phyloP scores from a whole-genome alignment of 2,113 vertebrate genomes.

The Pteropus alecto region DNA sequence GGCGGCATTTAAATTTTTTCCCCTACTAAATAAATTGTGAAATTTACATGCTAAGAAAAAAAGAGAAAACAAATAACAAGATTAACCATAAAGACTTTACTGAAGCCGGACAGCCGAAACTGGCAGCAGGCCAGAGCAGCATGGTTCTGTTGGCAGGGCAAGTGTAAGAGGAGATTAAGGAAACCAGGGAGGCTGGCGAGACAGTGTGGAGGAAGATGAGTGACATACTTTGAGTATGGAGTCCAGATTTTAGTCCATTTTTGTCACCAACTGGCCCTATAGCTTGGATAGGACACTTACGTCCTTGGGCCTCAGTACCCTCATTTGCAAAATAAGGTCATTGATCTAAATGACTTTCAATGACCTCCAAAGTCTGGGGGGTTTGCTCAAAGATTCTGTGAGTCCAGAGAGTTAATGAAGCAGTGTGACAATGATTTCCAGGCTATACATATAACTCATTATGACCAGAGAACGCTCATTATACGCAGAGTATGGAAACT shows the following conservation, averaged over 20 bases:
- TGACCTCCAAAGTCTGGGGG: not conserved
- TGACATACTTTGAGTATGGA: not conserved
- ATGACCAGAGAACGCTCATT: not conserved
- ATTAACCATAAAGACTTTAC: conserved; percentile 48
- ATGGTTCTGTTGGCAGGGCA: not conserved
- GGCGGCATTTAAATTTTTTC: not conserved
- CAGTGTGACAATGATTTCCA: not conserved
- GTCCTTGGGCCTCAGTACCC: not conserved
- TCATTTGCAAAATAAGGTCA: conserved; percentile 36
- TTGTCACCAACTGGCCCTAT: not conserved
- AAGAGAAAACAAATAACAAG: conserved; percentile 40
- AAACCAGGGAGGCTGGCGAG: not conserved
- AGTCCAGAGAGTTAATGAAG: not conserved
- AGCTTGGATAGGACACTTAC: not conserved
- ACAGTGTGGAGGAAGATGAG: not conserved
- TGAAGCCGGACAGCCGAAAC: not conserved
- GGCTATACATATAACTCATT: not conserved
- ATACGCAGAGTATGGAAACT: not conserved
- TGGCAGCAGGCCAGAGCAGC: conserved; percentile 1
- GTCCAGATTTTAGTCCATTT: not conserved
- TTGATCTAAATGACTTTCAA: not conserved
- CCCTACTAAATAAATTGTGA: conserved; percentile 13
- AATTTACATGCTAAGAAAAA: conserved; percentile 37
- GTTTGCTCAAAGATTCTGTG: not conserved
- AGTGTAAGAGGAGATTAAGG: not conserved